Base-by-base conservation (phyloP, 2,888 invertebrate genomes). In the Leucania comma region DNA sequence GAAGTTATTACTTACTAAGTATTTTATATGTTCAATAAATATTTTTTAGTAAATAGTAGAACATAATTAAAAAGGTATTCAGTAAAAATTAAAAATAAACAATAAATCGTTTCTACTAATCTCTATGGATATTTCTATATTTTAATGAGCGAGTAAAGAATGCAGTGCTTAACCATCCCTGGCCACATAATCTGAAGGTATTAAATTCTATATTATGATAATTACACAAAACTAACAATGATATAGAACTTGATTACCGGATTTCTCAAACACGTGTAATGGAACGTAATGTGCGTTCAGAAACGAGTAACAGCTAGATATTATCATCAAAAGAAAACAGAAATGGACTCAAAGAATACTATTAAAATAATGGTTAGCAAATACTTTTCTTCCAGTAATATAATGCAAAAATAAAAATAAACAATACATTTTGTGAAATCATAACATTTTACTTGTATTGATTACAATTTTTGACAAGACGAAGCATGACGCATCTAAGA, bases 381-480 rank as follows among this genome's bases (percentile, higher is more conserved):
- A 22, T 46, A 42, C 17, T 42, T 20, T 1, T 22, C 14, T 1
- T 1, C 5, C 26, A 6, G n/a, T n/a, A n/a, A n/a, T n/a, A 3
- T 6, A 20, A 4, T 38, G 0, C 5, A 14, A 14, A 20, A 53
- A 46, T 32, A 22, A 46, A 70, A 22, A 5, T 22, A n/a, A 4
- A 20, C 0, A 0, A 1, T 22, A 1, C 0, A 0, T n/a, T 32
- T 32, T 48, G 10, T 26, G 0, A 26, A 24, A 29, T 6, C 17
- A 4, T 42, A 17, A 26, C 42, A 17, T 48, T 75, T 46, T n/a
- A 53, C 29, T 67, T 24, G 56, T 80, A 67, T 76, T 61, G 66
- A 70, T 64, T 68, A n/a, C 10, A 63, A n/a, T 74, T 78, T 76
- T 80, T 84, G 85, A 74, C 75, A 75, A 59, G 24, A 24, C 48